Base-by-base conservation (phyloP, 2,888 invertebrate species). In the Orgyia antiqua region DNA sequence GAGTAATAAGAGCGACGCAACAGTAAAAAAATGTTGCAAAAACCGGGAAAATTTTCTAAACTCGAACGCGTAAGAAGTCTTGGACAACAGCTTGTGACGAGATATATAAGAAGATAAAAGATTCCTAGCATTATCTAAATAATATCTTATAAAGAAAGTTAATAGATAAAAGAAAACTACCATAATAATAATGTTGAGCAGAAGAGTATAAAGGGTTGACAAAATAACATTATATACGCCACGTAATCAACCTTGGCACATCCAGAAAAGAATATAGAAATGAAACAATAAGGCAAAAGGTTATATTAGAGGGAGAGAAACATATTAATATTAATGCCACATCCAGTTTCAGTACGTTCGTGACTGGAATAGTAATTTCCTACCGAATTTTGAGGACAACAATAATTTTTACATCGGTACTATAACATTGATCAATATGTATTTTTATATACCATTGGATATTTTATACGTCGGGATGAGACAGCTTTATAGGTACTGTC, bases 361-460 rank as follows among this genome's bases (percentile, higher is more conserved):
- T 42, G 56, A 55, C 39, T 56, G 60, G 70, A 69, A 78, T 73
- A 70, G 72, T 73, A 76, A 78, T 78, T 68, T 70, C 68, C 70
- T 69, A 60, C 67, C 62, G 62, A 61, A 60, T 57, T 64, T 58
- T 55, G 60, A 51, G 51, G 46, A 56, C 47, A 58, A 66, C 62
- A 65, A 69, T 68, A 65, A 59, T 62, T 69, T 71, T 67, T 60
- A 63, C 65, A 55, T 53, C 40, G 38, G 28, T 42, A 39, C 31
- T n/a, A 33, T 29, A 28, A 31, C 27, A 32, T 45, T 45, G 35
- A 50, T 53, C 42, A 33, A 42, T 42, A 30, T 21, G 35, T 34
- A 40, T 42, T 37, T 48, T 40, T 44, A 39, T 39, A 9, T 36
- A 42, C 46, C 39, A 41, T 27, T 35, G 28, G 39, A 38, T 29